Conservation (phyloP, 2,797 vertebrate species). For the Botia almorhae region DNA sequence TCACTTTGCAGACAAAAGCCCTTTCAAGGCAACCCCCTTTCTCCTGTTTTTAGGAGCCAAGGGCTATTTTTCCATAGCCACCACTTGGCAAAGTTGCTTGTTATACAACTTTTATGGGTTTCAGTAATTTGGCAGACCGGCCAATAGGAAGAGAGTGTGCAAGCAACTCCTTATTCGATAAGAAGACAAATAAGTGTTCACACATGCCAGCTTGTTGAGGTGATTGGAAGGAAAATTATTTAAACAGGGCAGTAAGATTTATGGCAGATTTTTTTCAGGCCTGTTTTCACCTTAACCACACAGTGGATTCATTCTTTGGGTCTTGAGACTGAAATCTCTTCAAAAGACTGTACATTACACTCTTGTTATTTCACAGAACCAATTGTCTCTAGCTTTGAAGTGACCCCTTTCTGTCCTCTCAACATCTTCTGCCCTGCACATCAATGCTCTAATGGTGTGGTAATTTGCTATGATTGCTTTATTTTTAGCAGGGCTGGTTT, state of each 20-base stretch:
- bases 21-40: slow-evolving; percentile 50
- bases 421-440: neutral
- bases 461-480: slow-evolving; percentile 63
- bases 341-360: neutral
- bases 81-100: neutral
- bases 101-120: slow-evolving; percentile 24
- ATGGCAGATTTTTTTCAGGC: neutral
- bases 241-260: neutral
- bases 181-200: neutral
- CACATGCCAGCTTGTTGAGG: neutral
- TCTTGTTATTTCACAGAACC: slow-evolving; percentile 1
- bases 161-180: neutral
- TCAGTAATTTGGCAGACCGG: neutral
- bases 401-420: neutral
- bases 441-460: slow-evolving; percentile 51
- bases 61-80: slow-evolving; percentile 33
- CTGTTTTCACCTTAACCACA: slow-evolving; percentile 41
- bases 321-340: slow-evolving; percentile 10
- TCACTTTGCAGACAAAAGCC: slow-evolving; percentile 43
- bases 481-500: slow-evolving; percentile 69
- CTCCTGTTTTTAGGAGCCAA: slow-evolving; percentile 34
- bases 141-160: neutral
- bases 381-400: slow-evolving; percentile 7
- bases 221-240: neutral
- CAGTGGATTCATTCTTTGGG: slow-evolving; percentile 40